Percentiles rank a stretch among this genome's conserved stretches.
phyloP scores from a whole-genome alignment of 1,140 invertebrate species.

The Microplitis demolitor region DNA sequence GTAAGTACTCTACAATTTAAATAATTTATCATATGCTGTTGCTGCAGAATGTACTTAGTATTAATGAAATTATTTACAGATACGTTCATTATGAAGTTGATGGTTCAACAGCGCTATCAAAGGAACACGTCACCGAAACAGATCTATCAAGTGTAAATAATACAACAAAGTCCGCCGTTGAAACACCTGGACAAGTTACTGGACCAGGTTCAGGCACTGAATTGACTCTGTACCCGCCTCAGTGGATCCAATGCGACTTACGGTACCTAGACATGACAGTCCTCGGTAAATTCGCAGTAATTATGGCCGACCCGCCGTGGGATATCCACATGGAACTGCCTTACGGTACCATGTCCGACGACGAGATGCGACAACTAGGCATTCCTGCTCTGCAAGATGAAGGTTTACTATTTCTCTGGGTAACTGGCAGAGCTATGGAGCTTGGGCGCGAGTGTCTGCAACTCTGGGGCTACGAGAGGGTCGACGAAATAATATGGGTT shows the following conservation, averaged over 20 bases:
- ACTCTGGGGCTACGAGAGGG: conserved; percentile 93
- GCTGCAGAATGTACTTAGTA: not conserved
- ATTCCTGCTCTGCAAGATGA: conserved; percentile 81
- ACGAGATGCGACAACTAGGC: conserved; percentile 95
- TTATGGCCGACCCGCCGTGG: conserved; percentile 97
- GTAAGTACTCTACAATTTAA: conserved; percentile 52
- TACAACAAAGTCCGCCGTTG: conserved; percentile 2
- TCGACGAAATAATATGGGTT: conserved; percentile 98
- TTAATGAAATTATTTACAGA: conserved; percentile 55
- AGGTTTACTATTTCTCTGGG: conserved; percentile 96
- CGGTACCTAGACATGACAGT: conserved; percentile 95
- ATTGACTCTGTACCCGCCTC: conserved; percentile 79
- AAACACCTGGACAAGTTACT: conserved; percentile 10
- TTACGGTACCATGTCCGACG: conserved; percentile 99
- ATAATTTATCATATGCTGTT: not conserved
- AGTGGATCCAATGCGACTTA: conserved; percentile 98
- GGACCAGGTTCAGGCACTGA: conserved; percentile 40
- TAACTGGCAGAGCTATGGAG: conserved; percentile 98
- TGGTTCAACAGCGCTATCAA: conserved; percentile 60
- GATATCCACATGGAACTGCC: conserved; percentile 98
- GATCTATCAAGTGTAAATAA: conserved; percentile 29
- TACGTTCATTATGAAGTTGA: conserved; percentile 96
- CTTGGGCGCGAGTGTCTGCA: conserved; percentile 90
- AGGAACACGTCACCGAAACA: conserved; percentile 48
- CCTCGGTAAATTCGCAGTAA: conserved; percentile 89